Conservation (phyloP, 2,888 invertebrate genomes). For the Xestoiulus laeticollis region DNA sequence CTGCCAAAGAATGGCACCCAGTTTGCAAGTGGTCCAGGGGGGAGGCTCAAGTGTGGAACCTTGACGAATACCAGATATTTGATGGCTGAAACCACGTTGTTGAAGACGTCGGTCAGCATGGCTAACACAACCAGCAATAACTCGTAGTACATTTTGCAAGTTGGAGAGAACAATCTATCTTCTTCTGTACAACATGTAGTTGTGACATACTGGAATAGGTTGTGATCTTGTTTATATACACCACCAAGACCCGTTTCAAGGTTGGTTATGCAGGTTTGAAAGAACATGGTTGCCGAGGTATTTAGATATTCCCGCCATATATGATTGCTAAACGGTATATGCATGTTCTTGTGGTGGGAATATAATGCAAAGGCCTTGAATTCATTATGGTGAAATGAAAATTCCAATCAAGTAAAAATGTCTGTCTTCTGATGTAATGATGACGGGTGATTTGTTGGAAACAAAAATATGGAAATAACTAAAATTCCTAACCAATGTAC, state of each 20-base stretch:
- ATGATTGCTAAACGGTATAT: no score
- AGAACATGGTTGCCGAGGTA: no score
- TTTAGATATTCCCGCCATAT: not conserved
- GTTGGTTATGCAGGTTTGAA: no score
- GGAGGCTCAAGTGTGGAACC: conserved; percentile 1
- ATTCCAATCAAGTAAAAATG: not conserved
- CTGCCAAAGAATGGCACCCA: conserved; percentile 71
- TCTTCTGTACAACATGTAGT: not conserved
- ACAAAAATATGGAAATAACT: not conserved
- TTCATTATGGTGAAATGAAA: not conserved
- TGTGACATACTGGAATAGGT: not conserved
- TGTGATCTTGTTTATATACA: not conserved
- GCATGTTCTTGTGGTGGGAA: not conserved
- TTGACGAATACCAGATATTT: not conserved
- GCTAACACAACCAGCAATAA: not conserved
- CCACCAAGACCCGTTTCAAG: not conserved
- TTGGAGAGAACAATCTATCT: not conserved
- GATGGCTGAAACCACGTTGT: not conserved
- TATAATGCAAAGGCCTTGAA: not conserved
- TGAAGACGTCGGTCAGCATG: not conserved
- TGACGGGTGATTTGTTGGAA: not conserved
- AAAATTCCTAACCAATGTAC: no score
- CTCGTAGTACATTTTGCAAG: not conserved
- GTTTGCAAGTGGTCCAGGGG: conserved; percentile 54
- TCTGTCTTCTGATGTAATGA: not conserved